These are phyloP conservation scores for Danio rerio DNA, from an alignment of 2,113 vertebrate species.

Conservation along the genomic window GRCz12tu NC_133181.1:15345501-15346000, in stretches of 20 bases:
- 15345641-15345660: slow-evolving; percentile 33
- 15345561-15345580: slow-evolving; percentile 97
- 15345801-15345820: background rate
- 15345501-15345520: slow-evolving; percentile 99
- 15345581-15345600: slow-evolving; percentile 99
- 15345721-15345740: background rate
- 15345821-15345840: background rate
- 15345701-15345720: background rate
- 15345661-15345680: slow-evolving; percentile 9
- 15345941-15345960: slow-evolving; percentile 80
- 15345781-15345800: slow-evolving; percentile 5
- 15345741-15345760: too few relatives aligned
- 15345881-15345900: slow-evolving; percentile 74
- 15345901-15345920: slow-evolving; percentile 84
- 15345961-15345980: slow-evolving; percentile 64
- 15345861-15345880: slow-evolving; percentile 22
- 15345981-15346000: slow-evolving; percentile 90
- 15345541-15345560: slow-evolving; percentile 99
- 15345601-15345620: slow-evolving; percentile 84
- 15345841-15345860: background rate
- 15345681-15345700: background rate
- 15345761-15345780: background rate
- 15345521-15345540: slow-evolving; percentile 99
- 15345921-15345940: slow-evolving; percentile 93
- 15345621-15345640: slow-evolving; percentile 19